Percentiles rank a stretch among this genome's conserved stretches.
phyloP scores from a whole-genome alignment of 2,797 vertebrate species.

The Astyanax mexicanus region DNA sequence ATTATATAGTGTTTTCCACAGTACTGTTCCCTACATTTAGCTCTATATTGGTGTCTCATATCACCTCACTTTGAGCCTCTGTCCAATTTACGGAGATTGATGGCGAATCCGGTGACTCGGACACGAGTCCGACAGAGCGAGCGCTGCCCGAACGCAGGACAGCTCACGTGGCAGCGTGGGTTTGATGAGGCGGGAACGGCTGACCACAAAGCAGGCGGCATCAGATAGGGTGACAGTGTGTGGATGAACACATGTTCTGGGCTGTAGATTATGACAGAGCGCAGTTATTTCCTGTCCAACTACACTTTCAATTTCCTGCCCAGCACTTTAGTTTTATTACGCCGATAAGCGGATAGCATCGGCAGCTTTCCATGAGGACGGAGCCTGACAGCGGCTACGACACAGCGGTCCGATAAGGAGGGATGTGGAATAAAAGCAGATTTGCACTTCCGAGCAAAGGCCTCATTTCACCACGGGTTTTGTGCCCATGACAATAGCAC shows the following conservation, averaged over 20 bases:
- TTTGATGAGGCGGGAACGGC: conserved; percentile 61
- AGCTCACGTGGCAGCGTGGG: conserved; percentile 16
- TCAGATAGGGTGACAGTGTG: conserved; percentile 88
- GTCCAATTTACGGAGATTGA: conserved; percentile 8
- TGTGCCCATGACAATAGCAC: conserved; percentile 44
- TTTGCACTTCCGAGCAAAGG: conserved; percentile 18
- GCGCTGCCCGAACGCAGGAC: conserved; percentile 38
- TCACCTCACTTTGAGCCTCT: not conserved
- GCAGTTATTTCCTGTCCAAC: conserved; percentile 98
- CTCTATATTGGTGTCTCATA: not conserved
- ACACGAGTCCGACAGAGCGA: conserved; percentile 13
- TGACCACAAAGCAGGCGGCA: conserved; percentile 74
- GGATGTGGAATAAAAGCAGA: conserved; percentile 67
- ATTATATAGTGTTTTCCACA: not conserved
- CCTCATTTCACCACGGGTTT: conserved; percentile 5
- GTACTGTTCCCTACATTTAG: not conserved
- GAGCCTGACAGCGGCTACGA: conserved; percentile 69
- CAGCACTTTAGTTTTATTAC: conserved; percentile 87
- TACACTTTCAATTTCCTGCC: conserved; percentile 99
- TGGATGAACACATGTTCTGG: conserved; percentile 91
- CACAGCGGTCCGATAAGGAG: conserved; percentile 74
- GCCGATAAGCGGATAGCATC: conserved; percentile 86
- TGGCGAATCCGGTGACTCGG: conserved; percentile 20
- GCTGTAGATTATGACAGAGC: conserved; percentile 98
- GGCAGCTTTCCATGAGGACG: conserved; percentile 78